A percentile compares a stretch with the other conserved stretches of the same genome.
Evolutionary conservation across 1,140 invertebrate species (phyloP).

Genomic region (Lordiphosa collinella): DNA sequence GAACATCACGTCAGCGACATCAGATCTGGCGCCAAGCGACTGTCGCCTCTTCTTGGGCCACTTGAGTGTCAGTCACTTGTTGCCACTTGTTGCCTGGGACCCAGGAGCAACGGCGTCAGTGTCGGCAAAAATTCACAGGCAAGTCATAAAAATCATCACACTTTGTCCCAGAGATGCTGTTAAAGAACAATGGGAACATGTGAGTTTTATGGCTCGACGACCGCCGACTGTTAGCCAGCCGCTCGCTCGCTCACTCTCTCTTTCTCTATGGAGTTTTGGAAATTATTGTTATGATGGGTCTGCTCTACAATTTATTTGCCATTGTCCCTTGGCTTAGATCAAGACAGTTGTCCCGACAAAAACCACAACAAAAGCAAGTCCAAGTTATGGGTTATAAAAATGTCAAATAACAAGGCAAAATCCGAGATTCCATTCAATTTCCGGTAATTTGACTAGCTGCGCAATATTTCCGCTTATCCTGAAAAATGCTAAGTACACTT

Average conservation of each 20-base stretch:
- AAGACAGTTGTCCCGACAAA: slow-evolving; percentile 30
- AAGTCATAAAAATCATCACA: slow-evolving; percentile 74
- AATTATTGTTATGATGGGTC: slow-evolving; percentile 75
- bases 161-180: slow-evolving; percentile 61
- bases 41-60: slow-evolving; percentile 48
- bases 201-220: slow-evolving; percentile 59
- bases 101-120: slow-evolving; percentile 44
- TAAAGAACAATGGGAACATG: slow-evolving; percentile 54
- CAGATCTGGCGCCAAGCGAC: slow-evolving; percentile 59
- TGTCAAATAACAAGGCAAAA: slow-evolving; percentile 22
- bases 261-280: slow-evolving; percentile 3
- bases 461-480: slow-evolving; percentile 55
- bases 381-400: slow-evolving; percentile 19
- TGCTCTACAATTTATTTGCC: slow-evolving; percentile 48
- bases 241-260: slow-evolving; percentile 14
- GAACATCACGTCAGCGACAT: slow-evolving; percentile 33
- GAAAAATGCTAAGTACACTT: slow-evolving; percentile 50
- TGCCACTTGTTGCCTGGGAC: slow-evolving; percentile 50
- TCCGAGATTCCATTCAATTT: slow-evolving; percentile 32
- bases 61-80: slow-evolving; percentile 59
- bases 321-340: slow-evolving; percentile 35
- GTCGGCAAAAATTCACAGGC: slow-evolving; percentile 66
- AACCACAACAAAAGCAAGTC: slow-evolving; percentile 36
- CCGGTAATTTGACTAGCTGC: slow-evolving; percentile 58
- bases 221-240: slow-evolving; percentile 60